Conservation (phyloP, 2,113 vertebrate genomes). For the Macquaria ambigua region DNA sequence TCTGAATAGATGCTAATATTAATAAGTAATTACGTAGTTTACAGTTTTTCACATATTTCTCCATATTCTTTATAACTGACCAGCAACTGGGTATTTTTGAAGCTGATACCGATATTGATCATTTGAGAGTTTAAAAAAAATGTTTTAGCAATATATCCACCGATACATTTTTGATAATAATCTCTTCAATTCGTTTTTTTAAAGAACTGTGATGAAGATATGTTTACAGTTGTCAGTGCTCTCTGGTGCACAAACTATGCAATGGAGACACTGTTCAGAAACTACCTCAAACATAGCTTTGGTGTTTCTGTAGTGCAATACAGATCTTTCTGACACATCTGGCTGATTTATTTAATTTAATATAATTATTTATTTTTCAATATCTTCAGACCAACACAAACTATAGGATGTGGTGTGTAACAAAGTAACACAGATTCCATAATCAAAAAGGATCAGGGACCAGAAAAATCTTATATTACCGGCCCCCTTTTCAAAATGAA, state of each 20-base stretch:
- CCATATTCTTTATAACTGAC: background rate
- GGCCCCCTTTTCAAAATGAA: background rate
- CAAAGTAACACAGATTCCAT: too few species aligned
- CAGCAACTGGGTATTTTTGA: too few species aligned
- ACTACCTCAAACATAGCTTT: background rate
- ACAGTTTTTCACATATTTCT: background rate
- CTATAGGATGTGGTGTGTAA: background rate
- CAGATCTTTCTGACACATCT: background rate
- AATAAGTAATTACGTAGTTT: too few species aligned
- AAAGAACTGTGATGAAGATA: background rate
- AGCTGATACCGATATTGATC: too few species aligned
- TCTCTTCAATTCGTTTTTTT: too few species aligned
- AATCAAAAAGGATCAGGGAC: background rate
- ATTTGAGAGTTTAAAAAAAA: too few species aligned
- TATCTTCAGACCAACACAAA: background rate
- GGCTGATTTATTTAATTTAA: background rate
- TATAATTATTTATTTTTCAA: too few species aligned
- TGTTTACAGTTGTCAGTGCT: background rate
- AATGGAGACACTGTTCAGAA: background rate
- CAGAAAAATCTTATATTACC: background rate
- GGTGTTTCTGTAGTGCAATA: background rate
- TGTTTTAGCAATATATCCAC: too few species aligned
- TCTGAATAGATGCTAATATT: background rate
- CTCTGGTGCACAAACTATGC: conserved; percentile 3
- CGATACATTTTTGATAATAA: too few species aligned